Base-by-base conservation (phyloP, 2,888 invertebrate genomes). In the Homarus gammarus region DNA sequence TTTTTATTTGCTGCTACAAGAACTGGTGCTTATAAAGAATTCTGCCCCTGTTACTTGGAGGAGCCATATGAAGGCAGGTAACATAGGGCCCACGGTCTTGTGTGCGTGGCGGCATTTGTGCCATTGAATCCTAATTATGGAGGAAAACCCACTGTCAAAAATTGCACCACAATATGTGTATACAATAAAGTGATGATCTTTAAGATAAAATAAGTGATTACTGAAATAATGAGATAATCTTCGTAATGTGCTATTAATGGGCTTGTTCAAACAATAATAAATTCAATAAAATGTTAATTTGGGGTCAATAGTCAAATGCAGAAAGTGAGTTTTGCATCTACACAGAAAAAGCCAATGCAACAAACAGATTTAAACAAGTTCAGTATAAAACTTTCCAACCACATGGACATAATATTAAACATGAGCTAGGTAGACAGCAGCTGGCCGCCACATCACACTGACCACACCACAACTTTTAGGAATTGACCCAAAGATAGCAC, bases 401-500 rank as follows among this genome's bases (percentile, higher is more conserved):
- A 61, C 61, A 84, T 27, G 56, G 73, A 84, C 75, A 75, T 40
- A 31, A 51, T 1, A 64, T 12, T 22, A 75, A 61, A 61, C 56
- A 61, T 36, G 31, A 84, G 70, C 31, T 51, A 31, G 51, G 51
- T 51, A 12, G 49, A 83, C 82, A 83, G 73, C 88, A 73, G 75
- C 70, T 27, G 77, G 83, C 87, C 88, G 83, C 88, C 88, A 88
- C 88, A 83, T 49, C 88, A 88, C 88, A 88, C 88, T 64, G 86
- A 88, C 88, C 88, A 83, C 88, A 84, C 88, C 88, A 88, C 88
- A 88, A 78, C 88, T 84, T 85, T 84, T 64, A 88, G 88, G 88
- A 88, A 84, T 83, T 84, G 83, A 88, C 88, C 88, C 88, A 84
- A 72, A 84, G 81, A 88, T 83, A 88, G 88, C 88, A 88, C 88